These are phyloP conservation scores for Loxodonta africana DNA, from an alignment of 2,113 vertebrate genomes.

Conservation along the genomic window DNA sequence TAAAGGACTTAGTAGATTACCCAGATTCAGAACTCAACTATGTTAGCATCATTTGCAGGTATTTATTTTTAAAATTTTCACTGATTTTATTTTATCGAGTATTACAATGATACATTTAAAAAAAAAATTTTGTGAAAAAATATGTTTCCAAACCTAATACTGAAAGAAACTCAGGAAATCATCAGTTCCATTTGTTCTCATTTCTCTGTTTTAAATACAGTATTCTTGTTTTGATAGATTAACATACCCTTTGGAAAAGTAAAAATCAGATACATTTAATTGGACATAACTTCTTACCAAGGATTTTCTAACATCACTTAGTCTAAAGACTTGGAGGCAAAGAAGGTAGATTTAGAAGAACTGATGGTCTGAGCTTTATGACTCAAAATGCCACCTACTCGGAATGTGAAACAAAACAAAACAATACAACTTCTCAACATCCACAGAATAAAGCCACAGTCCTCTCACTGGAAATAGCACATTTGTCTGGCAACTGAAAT, in stretches of 20 bases:
- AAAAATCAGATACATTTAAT: neutral
- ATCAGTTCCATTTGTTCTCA: neutral
- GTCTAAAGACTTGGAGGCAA: neutral
- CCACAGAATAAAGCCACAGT: neutral
- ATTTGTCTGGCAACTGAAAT: neutral
- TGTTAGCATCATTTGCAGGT: neutral
- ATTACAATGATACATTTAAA: neutral
- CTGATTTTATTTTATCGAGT: neutral
- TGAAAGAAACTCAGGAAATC: neutral
- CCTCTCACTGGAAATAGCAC: neutral
- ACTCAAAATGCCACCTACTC: neutral
- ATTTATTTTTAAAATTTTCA: too few relatives aligned
- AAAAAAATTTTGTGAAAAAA: neutral
- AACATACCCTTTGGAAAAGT: neutral
- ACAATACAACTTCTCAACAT: neutral
- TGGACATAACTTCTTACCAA: neutral
- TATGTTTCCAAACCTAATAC: neutral
- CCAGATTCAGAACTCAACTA: neutral
- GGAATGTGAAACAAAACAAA: neutral
- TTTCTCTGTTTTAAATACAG: constrained; percentile 7
- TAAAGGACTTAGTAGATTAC: neutral
- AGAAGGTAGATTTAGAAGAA: neutral
- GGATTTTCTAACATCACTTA: neutral
- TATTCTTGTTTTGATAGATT: neutral
- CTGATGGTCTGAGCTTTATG: neutral